Evolutionary conservation across 2,888 invertebrate species (phyloP), one percentile per base, ranked within the genome.

Genomic region (Tenthredo amoena): DNA sequence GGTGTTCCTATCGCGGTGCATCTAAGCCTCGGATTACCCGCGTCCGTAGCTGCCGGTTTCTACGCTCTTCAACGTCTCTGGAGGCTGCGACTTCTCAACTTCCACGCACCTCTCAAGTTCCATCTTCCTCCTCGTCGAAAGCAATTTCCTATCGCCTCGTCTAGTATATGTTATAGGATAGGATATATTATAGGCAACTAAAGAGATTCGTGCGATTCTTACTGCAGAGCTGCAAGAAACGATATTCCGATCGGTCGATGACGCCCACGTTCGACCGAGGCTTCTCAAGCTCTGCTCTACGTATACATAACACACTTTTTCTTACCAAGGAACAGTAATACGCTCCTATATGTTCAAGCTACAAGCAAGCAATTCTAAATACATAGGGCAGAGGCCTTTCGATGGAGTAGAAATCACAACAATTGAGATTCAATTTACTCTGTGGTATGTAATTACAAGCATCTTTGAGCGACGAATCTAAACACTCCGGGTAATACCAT

Each of bases 21-120:
- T 91, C 92, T 91, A 90, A 88, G 91, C 89, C 90, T 91, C 88
- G 89, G 89, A 91, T 91, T 91, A 90, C 90, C 55, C 83, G 90
- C 89, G 89, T 89, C 84, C 81, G 81, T 81, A 81, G 81, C 81
- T 81, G 87, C 87, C 81, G 86, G 84, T 87, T 87, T 87, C 87
- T 87, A 87, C 82, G 85, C 86, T 62, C 62, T 7, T 37, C 58
- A 7, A 58, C 62, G 15, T 83, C 68, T 40, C 81, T 40, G 37
- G 40, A 40, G 68, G 79, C 79, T 81, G 9, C 81, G 40, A 81
- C 81, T 81, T 81, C 81, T 81, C 81, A 81, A 62, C 81, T 81
- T 81, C 81, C 81, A 81, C 81, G 81, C 81, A 65, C 65, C 81
- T 83, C 83, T 83, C 83, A 40, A 47, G 83, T 83, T 83, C 71